phyloP scores from a whole-genome alignment of 1,140 invertebrate species.

The Drosophila teissieri region DNA sequence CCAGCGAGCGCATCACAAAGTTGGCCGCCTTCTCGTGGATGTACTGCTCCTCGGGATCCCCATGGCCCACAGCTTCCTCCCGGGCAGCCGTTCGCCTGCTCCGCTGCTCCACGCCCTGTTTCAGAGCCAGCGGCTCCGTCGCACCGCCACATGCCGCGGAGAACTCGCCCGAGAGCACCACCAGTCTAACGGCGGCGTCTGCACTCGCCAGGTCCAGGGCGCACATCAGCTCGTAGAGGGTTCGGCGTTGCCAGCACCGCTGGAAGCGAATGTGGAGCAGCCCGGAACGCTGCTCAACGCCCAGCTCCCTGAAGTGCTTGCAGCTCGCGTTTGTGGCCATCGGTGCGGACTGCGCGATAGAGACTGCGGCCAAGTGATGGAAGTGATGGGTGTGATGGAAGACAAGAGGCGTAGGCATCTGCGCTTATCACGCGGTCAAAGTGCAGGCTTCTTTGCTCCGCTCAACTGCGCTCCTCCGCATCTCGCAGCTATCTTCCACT shows the following conservation, averaged over 20 bases:
- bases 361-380: slow-evolving; percentile 5
- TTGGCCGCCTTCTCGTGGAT: slow-evolving; percentile 61
- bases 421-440: slow-evolving; percentile 15
- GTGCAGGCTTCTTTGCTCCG: slow-evolving; percentile 11
- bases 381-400: neutral
- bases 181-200: slow-evolving; percentile 48
- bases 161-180: slow-evolving; percentile 86
- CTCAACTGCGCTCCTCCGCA: too few relatives aligned
- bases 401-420: neutral
- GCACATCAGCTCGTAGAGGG: slow-evolving; percentile 65
- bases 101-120: slow-evolving; percentile 13
- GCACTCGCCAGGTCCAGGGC: slow-evolving; percentile 51
- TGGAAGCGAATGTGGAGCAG: slow-evolving; percentile 88
- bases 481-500: neutral
- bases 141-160: slow-evolving; percentile 89
- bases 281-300: slow-evolving; percentile 30
- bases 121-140: slow-evolving; percentile 11
- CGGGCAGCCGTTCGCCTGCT: neutral
- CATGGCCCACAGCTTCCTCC: neutral
- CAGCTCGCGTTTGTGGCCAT: slow-evolving; percentile 12
- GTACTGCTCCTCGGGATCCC: slow-evolving; percentile 38
- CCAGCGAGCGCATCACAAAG: slow-evolving; percentile 87
- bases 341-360: neutral
- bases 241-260: slow-evolving; percentile 87
- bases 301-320: slow-evolving; percentile 58